These are phyloP conservation scores for Apodemus speciosus DNA, from an alignment of 2,113 vertebrate species.

Conservation along the genomic window DNA sequence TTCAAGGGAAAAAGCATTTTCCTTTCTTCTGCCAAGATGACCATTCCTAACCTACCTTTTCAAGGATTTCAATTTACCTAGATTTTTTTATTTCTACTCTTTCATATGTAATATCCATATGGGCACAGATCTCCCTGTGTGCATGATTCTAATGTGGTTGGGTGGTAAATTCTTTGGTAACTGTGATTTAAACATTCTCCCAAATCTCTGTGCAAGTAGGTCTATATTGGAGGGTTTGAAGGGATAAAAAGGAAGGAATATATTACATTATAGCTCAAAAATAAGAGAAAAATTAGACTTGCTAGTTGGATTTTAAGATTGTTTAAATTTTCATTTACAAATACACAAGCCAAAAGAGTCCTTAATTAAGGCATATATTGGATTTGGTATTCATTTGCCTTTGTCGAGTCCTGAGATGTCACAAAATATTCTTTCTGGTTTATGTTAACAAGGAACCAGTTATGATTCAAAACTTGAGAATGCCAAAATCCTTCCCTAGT, in stretches of 20 bases:
- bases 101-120: not conserved
- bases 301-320: not conserved
- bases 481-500: conserved; percentile 24
- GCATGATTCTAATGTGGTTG: not conserved
- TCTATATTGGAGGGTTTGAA: not conserved
- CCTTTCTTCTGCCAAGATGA: not conserved
- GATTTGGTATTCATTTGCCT: not conserved
- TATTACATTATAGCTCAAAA: not conserved
- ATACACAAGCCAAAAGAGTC: not conserved
- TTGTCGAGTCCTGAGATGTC: not conserved
- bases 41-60: not conserved
- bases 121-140: not conserved
- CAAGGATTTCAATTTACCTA: not conserved
- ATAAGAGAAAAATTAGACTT: not conserved
- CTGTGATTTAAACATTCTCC: not conserved
- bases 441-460: not conserved
- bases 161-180: not conserved
- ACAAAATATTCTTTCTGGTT: not conserved
- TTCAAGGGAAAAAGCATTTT: not conserved
- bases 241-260: not conserved
- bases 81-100: not conserved
- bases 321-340: not conserved
- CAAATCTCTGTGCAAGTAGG: not conserved
- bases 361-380: not conserved
- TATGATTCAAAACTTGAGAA: conserved; percentile 46